Evolutionary conservation across 2,113 vertebrate genomes (phyloP), one percentile per base, ranked within the genome.

Genomic region (Natator depressus): DNA sequence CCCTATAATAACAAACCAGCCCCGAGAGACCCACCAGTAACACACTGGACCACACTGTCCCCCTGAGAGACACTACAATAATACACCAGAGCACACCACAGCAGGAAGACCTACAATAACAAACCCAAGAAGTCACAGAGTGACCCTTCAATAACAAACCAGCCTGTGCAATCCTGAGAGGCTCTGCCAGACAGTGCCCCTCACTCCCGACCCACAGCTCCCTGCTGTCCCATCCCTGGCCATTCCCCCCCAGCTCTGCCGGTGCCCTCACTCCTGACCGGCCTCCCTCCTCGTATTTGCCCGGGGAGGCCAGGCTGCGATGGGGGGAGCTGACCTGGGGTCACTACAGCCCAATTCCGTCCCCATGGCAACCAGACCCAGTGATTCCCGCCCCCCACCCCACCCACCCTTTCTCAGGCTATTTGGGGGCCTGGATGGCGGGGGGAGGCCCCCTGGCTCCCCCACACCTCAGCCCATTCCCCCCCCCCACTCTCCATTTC

Each of bases 251-350:
- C 53, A 20, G 50, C 50, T 50, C 55, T 59, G 24, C 25, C 25
- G 24, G 55, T 27, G 55, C 25, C 25, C 55, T 59, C 55, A 29
- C 29, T 6, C 59, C 31, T 17, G 8, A 69, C 8, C 35, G 3
- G 7, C 35, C n/a, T 35, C 62, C 62, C 35, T 20, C 65, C 35
- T n/a, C 20, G 65, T 10, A 69, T n/a, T 65, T 3, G 6, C n/a
- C 3, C 14, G 14, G 6, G 0, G 35, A n/a, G 62, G 62, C 16
- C 14, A 10, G 31, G 16, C 62, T 69, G 35, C 16, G 7, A 31
- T 69, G 62, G 35, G 62, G 35, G 62, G 35, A 19, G 59, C 29
- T 16, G 62, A 62, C 29, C 29, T 14, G 8, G 4, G 16, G 31
- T 19, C 62, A 35, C 14, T 65, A n/a, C 62, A 65, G 65, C 35